Evolutionary conservation across 2,797 vertebrate genomes (phyloP), one percentile per base, ranked within the genome.

Genomic region (Enoplosus armatus): DNA sequence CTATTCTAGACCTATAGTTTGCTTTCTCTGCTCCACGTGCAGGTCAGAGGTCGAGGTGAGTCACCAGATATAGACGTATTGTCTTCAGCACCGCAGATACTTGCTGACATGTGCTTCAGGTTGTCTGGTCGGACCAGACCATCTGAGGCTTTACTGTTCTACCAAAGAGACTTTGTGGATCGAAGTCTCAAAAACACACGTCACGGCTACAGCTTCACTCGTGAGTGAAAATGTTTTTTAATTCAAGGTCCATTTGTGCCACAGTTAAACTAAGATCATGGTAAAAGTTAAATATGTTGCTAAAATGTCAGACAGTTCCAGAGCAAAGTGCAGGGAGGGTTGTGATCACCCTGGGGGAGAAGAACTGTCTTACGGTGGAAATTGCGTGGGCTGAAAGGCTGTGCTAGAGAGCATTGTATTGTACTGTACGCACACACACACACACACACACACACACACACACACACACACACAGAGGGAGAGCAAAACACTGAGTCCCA

Each of bases 401-500:
- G 75, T 31, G 68, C 84, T 58, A 79, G 76, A 89, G 67, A 87
- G 81, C 72, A 80, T 48, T 83, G 72, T 86, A 79, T 82, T 75
- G 65, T 66, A 83, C 69, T 61, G 33, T 15, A 71, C n/a, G 62
- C 72, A 75, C 22, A 75, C 37, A 54, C n/a, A 66, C 72, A 77
- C 70, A 75, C 62, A 76, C 24, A 43, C 24, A 47, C 35, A 64
- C 74, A 71, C 61, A 69, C 27, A 72, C 35, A 68, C 29, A 72
- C 63, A 77, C 48, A 66, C 58, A 78, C 29, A 74, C 16, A 18
- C 1, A 64, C 66, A 72, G 15, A 2, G 35, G 24, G 16, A 71
- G 65, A 66, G 77, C 50, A 77, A 81, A 85, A 87, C 79, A 87
- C 59, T 14, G 59, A 75, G 73, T 75, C 53, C 71, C 63, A 73